Evolutionary conservation across 2,888 invertebrate genomes (phyloP), one percentile per base, ranked within the genome.

Genomic region (Stenodema calcarata): DNA sequence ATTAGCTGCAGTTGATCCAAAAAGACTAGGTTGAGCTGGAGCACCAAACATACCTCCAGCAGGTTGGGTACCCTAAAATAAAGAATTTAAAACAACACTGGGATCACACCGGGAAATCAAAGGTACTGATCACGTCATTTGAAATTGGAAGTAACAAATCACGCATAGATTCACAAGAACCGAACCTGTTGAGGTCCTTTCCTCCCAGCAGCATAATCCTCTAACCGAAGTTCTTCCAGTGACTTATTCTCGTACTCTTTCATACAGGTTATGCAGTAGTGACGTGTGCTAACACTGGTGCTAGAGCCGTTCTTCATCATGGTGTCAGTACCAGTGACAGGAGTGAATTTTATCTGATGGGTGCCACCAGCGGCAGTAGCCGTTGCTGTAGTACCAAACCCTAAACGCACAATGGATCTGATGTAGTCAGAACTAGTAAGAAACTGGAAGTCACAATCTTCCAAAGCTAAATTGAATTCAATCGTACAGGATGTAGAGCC

Each of bases 231-330:
- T 91, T 99, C 99, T 92, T 99, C 99, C 30, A 99, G 91, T 0
- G 97, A 97, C 91, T 99, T 99, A 79, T 91, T 92, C 90, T 99
- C 99, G 91, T 99, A 99, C 91, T 99, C 98, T 92, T 98, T 98
- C 99, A 99, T 99, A 87, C 97, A 97, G 0, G 98, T 98, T 88
- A 99, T 99, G 91, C 99, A 99, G 91, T 98, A 97, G 91, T 98
- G 98, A 89, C 97, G 95, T 0, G 98, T 99, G 90, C 94, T 96
- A 89, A 99, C 97, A 88, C 93, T 96, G 90, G 95, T 95, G 1
- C 96, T 94, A 1, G 94, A 93, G 0, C 98, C 97, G 89, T 95
- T 95, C 91, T 98, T 98, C 90, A 97, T 94, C 92, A 98, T 95
- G 0, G 97, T 96, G 90, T 99, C 99, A 0, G 95, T 96, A 0